Evolutionary conservation across 2,888 invertebrate genomes (phyloP).

Genomic region (Rhamnusium bicolor): DNA sequence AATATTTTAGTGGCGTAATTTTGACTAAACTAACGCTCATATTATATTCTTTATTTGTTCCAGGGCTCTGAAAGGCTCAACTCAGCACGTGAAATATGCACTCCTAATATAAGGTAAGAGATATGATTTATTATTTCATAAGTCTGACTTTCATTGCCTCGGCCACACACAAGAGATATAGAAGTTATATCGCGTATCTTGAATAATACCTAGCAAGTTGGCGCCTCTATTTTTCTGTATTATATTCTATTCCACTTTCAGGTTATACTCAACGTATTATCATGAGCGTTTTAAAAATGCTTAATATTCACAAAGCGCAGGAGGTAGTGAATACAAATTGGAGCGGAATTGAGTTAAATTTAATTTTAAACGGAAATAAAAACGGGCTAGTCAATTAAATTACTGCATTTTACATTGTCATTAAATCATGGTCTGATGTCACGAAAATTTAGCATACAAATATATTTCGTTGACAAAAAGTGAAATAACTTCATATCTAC

Average conservation of each 20-base stretch:
- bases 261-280: neutral
- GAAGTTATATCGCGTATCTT: conserved; percentile 36
- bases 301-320: conserved; percentile 18
- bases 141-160: conserved; percentile 27
- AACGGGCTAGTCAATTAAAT: neutral
- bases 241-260: conserved; percentile 21
- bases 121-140: conserved; percentile 55
- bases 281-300: neutral
- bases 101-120: conserved; percentile 84
- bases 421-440: no score
- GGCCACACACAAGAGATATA: conserved; percentile 16
- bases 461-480: no score
- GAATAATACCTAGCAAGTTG: conserved; percentile 41
- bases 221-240: conserved; percentile 20
- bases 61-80: conserved; percentile 68
- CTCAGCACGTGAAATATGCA: conserved; percentile 79
- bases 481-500: no score
- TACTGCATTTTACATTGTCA: no score
- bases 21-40: neutral
- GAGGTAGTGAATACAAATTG: conserved; percentile 17
- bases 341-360: neutral
- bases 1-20: no score
- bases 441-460: no score
- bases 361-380: conserved; percentile 1
- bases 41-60: conserved; percentile 63